Conservation (phyloP, 2,888 invertebrate species). For the Drosophila limbata region DNA sequence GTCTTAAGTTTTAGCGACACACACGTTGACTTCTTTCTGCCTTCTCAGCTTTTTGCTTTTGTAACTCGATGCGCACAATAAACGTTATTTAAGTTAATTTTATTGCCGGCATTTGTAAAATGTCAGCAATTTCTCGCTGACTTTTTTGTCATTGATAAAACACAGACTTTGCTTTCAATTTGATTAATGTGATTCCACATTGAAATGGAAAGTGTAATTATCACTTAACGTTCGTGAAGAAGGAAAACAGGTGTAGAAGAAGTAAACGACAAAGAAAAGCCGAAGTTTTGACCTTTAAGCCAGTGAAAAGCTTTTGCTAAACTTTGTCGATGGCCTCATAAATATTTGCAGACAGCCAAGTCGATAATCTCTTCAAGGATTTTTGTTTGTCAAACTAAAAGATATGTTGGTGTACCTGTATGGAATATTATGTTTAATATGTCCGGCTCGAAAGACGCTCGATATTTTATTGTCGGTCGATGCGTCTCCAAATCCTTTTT, state of each 20-base stretch:
- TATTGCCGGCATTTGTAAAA: slow-evolving; percentile 64
- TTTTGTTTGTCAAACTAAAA: slow-evolving; percentile 24
- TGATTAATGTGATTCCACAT: slow-evolving; percentile 19
- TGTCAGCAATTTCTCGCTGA: slow-evolving; percentile 43
- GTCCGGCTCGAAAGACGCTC: too few relatives aligned
- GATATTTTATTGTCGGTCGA: too few relatives aligned
- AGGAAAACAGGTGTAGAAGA: neutral
- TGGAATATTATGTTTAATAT: too few relatives aligned
- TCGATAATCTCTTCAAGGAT: slow-evolving; percentile 53
- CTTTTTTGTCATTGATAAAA: slow-evolving; percentile 21
- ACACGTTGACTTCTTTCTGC: neutral
- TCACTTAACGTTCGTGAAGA: neutral
- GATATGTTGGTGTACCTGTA: too few relatives aligned
- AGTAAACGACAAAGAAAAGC: neutral
- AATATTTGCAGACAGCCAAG: slow-evolving; percentile 51
- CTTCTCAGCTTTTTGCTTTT: neutral
- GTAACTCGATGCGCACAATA: slow-evolving; percentile 53
- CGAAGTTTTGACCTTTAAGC: slow-evolving; percentile 19
- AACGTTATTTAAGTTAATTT: slow-evolving; percentile 65
- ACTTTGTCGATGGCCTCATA: slow-evolving; percentile 35
- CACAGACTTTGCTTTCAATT: slow-evolving; percentile 50
- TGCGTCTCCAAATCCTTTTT: too few relatives aligned
- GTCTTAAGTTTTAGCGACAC: neutral
- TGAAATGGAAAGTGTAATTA: slow-evolving; percentile 18
- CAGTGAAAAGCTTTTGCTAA: slow-evolving; percentile 11